phyloP scores from a whole-genome alignment of 2,888 invertebrate genomes.

The Siphlonurus alternatus region DNA sequence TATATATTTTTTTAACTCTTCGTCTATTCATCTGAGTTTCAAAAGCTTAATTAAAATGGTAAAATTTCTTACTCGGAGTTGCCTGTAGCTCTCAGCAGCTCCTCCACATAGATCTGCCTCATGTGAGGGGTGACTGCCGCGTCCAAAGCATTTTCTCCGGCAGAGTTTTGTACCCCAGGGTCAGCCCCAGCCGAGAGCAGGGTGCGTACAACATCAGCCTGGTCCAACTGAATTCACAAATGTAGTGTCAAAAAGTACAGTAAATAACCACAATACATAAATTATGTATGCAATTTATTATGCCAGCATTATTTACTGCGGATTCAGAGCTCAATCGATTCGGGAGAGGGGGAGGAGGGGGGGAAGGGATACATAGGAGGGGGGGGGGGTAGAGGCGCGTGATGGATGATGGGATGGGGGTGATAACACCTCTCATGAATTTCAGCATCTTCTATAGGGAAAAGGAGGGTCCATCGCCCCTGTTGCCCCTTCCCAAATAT shows the following conservation, averaged over 20 bases:
- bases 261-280: neutral
- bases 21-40: neutral
- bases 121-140: conserved; percentile 31
- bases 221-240: conserved; percentile 26
- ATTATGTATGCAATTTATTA: neutral
- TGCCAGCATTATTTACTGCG: neutral
- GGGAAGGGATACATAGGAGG: too few species aligned
- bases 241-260: neutral
- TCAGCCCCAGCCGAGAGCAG: conserved; percentile 39
- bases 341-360: too few species aligned
- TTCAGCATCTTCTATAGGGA: too few species aligned
- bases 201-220: conserved; percentile 37
- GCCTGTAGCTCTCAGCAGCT: conserved; percentile 39
- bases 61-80: conserved; percentile 34
- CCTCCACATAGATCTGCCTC: conserved; percentile 37
- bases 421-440: too few species aligned
- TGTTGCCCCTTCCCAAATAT: too few species aligned
- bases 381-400: too few species aligned
- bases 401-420: too few species aligned
- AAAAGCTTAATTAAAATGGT: conserved; percentile 4
- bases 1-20: too few species aligned
- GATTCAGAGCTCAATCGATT: neutral
- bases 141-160: conserved; percentile 37
- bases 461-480: too few species aligned
- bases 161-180: conserved; percentile 35